These are phyloP conservation scores for Erpobdella octoculata DNA, from an alignment of 2,888 invertebrate species.

Conservation along the genomic window DNA sequence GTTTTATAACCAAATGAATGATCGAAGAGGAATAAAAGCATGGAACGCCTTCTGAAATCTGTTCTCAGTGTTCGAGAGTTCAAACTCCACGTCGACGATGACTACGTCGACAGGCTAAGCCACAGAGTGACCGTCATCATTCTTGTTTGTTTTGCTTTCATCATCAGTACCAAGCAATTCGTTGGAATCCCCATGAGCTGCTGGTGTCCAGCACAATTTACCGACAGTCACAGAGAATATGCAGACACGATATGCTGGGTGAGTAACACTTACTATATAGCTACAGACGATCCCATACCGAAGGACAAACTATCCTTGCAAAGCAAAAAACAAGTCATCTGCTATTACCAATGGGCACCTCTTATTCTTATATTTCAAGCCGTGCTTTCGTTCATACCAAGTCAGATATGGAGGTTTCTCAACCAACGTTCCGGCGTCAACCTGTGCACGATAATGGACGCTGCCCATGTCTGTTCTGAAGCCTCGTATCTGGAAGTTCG, in stretches of 20 bases:
- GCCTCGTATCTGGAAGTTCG: slow-evolving; percentile 39
- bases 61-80: slow-evolving; percentile 38
- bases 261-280: slow-evolving; percentile 39
- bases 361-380: slow-evolving; percentile 40
- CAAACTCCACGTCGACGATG: slow-evolving; percentile 39
- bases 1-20: too few species aligned
- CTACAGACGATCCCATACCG: slow-evolving; percentile 36
- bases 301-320: slow-evolving; percentile 22
- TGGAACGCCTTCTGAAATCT: slow-evolving; percentile 40
- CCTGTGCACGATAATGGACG: slow-evolving; percentile 38
- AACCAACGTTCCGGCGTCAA: slow-evolving; percentile 39
- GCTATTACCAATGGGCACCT: slow-evolving; percentile 41
- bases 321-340: slow-evolving; percentile 32
- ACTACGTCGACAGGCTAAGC: slow-evolving; percentile 38
- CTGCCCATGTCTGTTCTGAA: slow-evolving; percentile 38
- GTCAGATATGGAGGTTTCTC: slow-evolving; percentile 37
- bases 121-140: slow-evolving; percentile 37
- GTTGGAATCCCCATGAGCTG: slow-evolving; percentile 39
- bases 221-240: slow-evolving; percentile 38
- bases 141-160: slow-evolving; percentile 38
- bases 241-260: slow-evolving; percentile 40
- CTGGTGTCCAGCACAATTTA: slow-evolving; percentile 40
- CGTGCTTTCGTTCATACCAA: slow-evolving; percentile 37
- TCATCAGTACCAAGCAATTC: slow-evolving; percentile 40
- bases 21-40: too few species aligned